Conservation (phyloP, 2,113 vertebrate species). For the Connochaetes taurinus region DNA sequence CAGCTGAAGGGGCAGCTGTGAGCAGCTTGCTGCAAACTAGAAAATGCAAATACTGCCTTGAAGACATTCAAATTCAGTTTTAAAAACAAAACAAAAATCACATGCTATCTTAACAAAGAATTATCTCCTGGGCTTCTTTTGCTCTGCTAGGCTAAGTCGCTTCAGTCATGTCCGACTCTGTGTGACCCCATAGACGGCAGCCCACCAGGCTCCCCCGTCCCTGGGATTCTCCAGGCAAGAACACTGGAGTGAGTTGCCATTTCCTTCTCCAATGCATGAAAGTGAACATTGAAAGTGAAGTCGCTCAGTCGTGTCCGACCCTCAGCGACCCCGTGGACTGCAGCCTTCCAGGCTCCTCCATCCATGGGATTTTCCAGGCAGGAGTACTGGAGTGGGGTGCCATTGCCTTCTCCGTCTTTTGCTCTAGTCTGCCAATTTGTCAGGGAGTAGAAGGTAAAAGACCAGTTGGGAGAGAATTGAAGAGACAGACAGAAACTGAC, state of each 20-base stretch:
- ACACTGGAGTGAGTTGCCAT: too few relatives aligned
- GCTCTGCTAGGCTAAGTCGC: not conserved
- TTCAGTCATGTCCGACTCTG: too few relatives aligned
- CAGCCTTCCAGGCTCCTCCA: too few relatives aligned
- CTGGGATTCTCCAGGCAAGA: too few relatives aligned
- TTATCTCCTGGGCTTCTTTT: not conserved
- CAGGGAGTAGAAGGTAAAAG: not conserved
- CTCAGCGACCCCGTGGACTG: too few relatives aligned
- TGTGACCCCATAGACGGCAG: too few relatives aligned
- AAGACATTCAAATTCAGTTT: not conserved
- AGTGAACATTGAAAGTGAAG: too few relatives aligned
- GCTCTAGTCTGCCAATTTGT: not conserved
- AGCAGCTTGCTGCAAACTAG: not conserved
- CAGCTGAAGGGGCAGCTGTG: not conserved
- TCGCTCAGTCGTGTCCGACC: too few relatives aligned
- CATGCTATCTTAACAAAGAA: not conserved
- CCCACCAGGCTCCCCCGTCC: too few relatives aligned
- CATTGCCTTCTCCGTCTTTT: not conserved
- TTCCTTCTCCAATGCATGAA: too few relatives aligned
- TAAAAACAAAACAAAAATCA: not conserved
- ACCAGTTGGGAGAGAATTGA: slow-evolving; percentile 1
- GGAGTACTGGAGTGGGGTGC: too few relatives aligned
- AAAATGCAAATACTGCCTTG: not conserved
- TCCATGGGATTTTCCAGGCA: too few relatives aligned
- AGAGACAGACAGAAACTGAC: slow-evolving; percentile 24